Evolutionary conservation across 2,113 vertebrate genomes (phyloP).

Genomic region (Paracanthobrama guichenoti): DNA sequence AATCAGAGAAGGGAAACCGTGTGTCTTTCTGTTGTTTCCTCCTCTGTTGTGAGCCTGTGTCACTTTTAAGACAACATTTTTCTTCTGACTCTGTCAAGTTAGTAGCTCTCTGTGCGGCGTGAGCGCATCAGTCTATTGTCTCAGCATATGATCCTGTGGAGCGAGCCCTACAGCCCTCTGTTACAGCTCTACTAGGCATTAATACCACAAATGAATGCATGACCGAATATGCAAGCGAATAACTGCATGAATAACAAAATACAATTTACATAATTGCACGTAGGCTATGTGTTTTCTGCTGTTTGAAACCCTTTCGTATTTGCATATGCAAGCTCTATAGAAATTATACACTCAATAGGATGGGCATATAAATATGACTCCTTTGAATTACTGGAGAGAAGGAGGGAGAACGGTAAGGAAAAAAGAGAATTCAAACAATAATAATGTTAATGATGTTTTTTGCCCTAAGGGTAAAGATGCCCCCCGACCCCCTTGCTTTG

Average conservation of each 20-base stretch:
- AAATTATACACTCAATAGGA: slow-evolving; percentile 78
- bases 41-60: slow-evolving; percentile 1
- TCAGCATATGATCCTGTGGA: slow-evolving; percentile 47
- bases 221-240: slow-evolving; percentile 74
- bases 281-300: slow-evolving; percentile 73
- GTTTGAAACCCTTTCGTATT: slow-evolving; percentile 67
- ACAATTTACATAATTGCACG: slow-evolving; percentile 78
- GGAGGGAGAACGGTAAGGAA: slow-evolving; percentile 45
- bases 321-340: slow-evolving; percentile 75
- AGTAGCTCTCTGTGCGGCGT: neutral
- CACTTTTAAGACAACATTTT: neutral
- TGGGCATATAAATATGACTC: slow-evolving; percentile 76
- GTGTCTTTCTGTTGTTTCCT: neutral
- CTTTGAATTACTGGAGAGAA: slow-evolving; percentile 68
- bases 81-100: slow-evolving; percentile 37
- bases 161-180: slow-evolving; percentile 14
- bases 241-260: slow-evolving; percentile 77
- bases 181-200: slow-evolving; percentile 52
- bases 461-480: slow-evolving; percentile 66
- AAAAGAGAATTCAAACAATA: slow-evolving; percentile 71
- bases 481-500: slow-evolving; percentile 61
- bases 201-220: slow-evolving; percentile 79
- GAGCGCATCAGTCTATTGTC: slow-evolving; percentile 33
- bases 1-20: neutral
- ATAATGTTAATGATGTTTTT: slow-evolving; percentile 73